These are phyloP conservation scores for Corvus moneduloides DNA, from an alignment of 2,113 vertebrate species.

Conservation along the genomic window DNA sequence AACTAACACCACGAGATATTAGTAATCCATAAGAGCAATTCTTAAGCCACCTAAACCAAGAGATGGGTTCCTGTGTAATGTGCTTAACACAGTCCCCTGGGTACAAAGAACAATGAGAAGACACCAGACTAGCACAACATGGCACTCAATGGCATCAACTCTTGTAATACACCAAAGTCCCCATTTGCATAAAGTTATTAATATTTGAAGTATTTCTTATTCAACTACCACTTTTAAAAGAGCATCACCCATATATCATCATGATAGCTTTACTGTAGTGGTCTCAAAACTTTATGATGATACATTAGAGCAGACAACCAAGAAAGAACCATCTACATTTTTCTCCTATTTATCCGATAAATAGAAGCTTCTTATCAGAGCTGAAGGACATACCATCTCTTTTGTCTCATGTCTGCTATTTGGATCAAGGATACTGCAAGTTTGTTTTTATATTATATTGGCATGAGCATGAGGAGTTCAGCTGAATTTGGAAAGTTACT, in stretches of 20 bases:
- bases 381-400: background rate
- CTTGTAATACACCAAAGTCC: background rate
- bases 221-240: background rate
- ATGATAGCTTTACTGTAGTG: accelerated
- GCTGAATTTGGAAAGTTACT: background rate
- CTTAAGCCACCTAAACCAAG: background rate
- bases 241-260: background rate
- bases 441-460: background rate
- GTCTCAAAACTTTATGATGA: background rate
- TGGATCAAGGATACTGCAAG: background rate
- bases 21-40: accelerated
- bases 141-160: background rate
- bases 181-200: background rate
- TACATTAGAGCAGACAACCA: background rate
- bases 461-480: background rate
- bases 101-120: too few species aligned
- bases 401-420: background rate
- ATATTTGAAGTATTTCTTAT: background rate
- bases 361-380: background rate
- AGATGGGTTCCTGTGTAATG: accelerated
- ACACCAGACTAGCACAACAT: accelerated
- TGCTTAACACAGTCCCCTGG: accelerated
- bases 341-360: background rate
- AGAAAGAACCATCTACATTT: background rate
- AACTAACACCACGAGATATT: background rate